A percentile compares a stretch with the other conserved stretches of the same genome.
Conservation (phyloP, 2,888 invertebrate genomes). For the Plemyria rubiginata region DNA sequence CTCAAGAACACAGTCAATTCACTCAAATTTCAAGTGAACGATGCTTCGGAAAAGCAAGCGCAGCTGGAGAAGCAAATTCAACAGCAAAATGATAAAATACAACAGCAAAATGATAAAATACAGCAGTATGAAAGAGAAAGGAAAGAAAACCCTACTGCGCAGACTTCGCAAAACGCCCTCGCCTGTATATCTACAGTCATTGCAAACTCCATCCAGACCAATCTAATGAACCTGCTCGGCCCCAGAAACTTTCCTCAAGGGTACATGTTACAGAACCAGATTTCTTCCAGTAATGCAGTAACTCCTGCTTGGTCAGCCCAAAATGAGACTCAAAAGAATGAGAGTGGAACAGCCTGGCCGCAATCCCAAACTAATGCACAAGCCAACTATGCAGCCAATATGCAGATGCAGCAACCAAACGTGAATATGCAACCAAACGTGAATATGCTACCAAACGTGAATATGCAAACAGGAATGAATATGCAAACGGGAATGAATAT, state of each 20-base stretch:
- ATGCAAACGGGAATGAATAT: too few relatives aligned
- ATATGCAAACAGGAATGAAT: too few relatives aligned
- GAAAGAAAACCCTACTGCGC: not conserved
- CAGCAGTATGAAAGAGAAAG: not conserved
- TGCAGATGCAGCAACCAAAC: not conserved
- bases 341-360: too few relatives aligned
- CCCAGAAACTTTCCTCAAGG: not conserved
- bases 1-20: not conserved
- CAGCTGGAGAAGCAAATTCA: not conserved
- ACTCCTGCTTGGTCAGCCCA: not conserved
- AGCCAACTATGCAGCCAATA: not conserved
- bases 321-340: not conserved
- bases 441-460: too few relatives aligned
- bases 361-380: slow-evolving; percentile 1
- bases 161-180: not conserved
- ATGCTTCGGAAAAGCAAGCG: not conserved
- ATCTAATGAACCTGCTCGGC: slow-evolving; percentile 1
- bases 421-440: slow-evolving; percentile 8
- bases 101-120: not conserved
- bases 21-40: not conserved
- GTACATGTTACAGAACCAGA: not conserved
- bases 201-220: slow-evolving; percentile 8
- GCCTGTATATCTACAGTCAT: not conserved
- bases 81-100: not conserved
- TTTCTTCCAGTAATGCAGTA: not conserved